These are phyloP conservation scores for Eugnorisma glareosa DNA, from an alignment of 2,888 invertebrate genomes.

Conservation along the genomic window DNA sequence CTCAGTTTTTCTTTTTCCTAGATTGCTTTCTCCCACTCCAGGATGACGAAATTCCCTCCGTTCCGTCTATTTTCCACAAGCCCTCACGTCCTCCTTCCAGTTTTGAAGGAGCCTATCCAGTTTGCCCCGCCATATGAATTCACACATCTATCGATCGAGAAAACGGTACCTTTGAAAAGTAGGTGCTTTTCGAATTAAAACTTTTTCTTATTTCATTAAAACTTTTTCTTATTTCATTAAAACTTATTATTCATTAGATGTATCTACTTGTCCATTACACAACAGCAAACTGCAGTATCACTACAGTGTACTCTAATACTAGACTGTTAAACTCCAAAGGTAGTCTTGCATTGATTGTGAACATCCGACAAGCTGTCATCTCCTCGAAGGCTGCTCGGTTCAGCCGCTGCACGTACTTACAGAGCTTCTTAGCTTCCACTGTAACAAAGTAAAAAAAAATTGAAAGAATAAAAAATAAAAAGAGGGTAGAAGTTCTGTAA, in stretches of 20 bases:
- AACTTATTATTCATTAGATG: neutral
- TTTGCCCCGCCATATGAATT: neutral
- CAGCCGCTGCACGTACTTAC: slow-evolving; percentile 43
- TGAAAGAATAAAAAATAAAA: neutral
- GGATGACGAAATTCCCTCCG: neutral
- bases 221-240: neutral
- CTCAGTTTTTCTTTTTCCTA: neutral
- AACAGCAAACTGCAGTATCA: slow-evolving; percentile 30
- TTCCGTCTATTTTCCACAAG: neutral
- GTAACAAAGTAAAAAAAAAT: neutral
- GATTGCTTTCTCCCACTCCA: neutral
- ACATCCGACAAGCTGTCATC: slow-evolving; percentile 35
- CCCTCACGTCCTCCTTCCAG: neutral
- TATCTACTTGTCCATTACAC: neutral
- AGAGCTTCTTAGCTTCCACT: slow-evolving; percentile 40
- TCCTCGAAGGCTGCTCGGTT: slow-evolving; percentile 35
- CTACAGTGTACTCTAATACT: slow-evolving; percentile 32
- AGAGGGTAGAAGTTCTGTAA: neutral
- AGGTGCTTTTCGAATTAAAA: neutral
- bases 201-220: neutral
- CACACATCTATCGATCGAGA: too few relatives aligned
- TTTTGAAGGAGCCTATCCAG: neutral
- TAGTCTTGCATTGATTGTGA: slow-evolving; percentile 22
- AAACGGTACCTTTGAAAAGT: neutral
- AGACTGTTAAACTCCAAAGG: slow-evolving; percentile 25